Percentiles rank a stretch among this genome's conserved stretches.
phyloP scores from a whole-genome alignment of 2,888 invertebrate species.

The Dicycla oo region DNA sequence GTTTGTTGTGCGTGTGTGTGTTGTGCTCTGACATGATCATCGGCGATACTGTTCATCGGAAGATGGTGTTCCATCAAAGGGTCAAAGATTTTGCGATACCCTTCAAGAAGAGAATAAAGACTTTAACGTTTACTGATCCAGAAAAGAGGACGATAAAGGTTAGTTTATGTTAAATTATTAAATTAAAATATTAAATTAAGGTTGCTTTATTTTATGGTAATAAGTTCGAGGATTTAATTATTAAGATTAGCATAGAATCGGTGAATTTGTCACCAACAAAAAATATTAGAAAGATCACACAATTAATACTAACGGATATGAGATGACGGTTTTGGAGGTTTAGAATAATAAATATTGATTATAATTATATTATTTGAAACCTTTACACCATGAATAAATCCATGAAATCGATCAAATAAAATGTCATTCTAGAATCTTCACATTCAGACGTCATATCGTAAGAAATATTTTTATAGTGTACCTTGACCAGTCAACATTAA shows the following conservation, averaged over 20 bases:
- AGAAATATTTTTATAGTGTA: slow-evolving; percentile 35
- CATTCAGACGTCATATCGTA: slow-evolving; percentile 6
- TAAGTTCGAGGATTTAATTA: neutral
- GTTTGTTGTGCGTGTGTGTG: slow-evolving; percentile 74
- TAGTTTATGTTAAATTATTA: slow-evolving; percentile 12
- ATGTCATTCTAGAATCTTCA: slow-evolving; percentile 14
- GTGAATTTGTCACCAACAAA: neutral
- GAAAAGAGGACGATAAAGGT: slow-evolving; percentile 86
- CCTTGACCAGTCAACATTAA: slow-evolving; percentile 41
- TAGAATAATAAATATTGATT: neutral
- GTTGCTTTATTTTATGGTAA: neutral
- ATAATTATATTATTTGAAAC: neutral
- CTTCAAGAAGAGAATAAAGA: slow-evolving; percentile 85
- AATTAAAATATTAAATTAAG: too few relatives aligned
- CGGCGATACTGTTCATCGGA: slow-evolving; percentile 86
- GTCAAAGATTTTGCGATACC: slow-evolving; percentile 87
- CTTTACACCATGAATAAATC: neutral
- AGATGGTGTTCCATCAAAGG: slow-evolving; percentile 88
- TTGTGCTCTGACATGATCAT: slow-evolving; percentile 83
- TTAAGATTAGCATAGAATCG: too few relatives aligned
- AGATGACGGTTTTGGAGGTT: neutral
- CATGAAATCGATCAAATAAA: neutral
- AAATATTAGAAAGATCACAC: neutral
- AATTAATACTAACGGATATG: neutral
- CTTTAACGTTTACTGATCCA: slow-evolving; percentile 81